Percentiles rank a stretch among this genome's conserved stretches.
These are phyloP conservation scores for Gallinago paraguaiae DNA, from an alignment of 2,113 vertebrate species.

Conservation along the genomic window DNA sequence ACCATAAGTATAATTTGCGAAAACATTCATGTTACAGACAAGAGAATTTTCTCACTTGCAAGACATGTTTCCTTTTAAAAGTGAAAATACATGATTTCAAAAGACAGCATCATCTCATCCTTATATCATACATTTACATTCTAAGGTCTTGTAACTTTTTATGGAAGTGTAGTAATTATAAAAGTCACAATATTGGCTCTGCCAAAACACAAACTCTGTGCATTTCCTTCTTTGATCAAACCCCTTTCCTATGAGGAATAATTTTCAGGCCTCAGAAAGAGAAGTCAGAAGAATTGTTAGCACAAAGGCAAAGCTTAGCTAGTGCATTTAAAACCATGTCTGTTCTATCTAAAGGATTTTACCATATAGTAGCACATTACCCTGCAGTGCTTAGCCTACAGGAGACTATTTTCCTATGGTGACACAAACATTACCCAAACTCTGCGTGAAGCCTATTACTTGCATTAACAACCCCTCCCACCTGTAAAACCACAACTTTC, in stretches of 20 bases:
- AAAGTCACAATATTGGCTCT: neutral
- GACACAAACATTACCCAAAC: conserved; percentile 43
- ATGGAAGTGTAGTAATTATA: neutral
- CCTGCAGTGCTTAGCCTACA: neutral
- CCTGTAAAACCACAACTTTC: conserved; percentile 29
- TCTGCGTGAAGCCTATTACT: neutral
- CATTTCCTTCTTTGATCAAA: neutral
- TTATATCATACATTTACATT: neutral
- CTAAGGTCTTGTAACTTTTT: neutral
- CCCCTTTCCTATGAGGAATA: neutral
- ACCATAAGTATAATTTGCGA: neutral
- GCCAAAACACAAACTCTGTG: neutral
- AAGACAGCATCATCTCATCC: neutral
- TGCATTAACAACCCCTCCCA: conserved; percentile 35
- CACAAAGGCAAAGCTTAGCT: neutral
- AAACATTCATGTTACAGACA: neutral
- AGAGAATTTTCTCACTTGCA: neutral
- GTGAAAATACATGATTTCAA: neutral
- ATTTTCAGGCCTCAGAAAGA: neutral
- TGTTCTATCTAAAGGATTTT: neutral
- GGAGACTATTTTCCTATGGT: neutral
- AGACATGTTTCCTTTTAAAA: neutral
- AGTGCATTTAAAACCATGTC: neutral
- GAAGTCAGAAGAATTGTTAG: neutral
- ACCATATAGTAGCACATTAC: neutral